phyloP scores from a whole-genome alignment of 1,140 invertebrate genomes.

The Phocides pigmalion region DNA sequence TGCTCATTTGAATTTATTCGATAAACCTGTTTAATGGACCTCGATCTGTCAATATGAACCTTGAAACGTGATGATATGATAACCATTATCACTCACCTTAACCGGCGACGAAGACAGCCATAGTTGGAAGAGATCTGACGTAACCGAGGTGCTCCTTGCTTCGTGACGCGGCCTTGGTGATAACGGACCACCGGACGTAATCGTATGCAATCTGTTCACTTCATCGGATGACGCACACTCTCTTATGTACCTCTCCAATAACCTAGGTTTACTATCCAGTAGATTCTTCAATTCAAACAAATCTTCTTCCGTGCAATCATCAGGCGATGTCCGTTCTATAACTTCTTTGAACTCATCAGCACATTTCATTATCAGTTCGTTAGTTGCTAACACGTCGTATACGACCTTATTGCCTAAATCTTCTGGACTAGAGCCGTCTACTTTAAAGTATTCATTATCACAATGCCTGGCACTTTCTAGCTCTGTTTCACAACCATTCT shows the following conservation, averaged over 20 bases:
- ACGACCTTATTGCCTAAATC: constrained; percentile 71
- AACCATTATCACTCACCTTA: constrained; percentile 83
- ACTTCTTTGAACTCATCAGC: constrained; percentile 67
- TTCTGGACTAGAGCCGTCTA: constrained; percentile 54
- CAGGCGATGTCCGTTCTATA: constrained; percentile 65
- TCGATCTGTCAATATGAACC: constrained; percentile 6
- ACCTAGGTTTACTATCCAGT: constrained; percentile 66
- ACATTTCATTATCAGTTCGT: constrained; percentile 66
- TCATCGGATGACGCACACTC: constrained; percentile 89
- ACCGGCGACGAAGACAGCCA: constrained; percentile 91
- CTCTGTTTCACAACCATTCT: constrained; percentile 75
- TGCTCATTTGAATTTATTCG: not conserved
- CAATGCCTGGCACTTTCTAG: constrained; percentile 55
- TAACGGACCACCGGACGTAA: constrained; percentile 79
- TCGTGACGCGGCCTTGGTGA: constrained; percentile 84
- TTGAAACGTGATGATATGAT: constrained; percentile 20
- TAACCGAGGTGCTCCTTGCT: constrained; percentile 88
- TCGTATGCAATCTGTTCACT: constrained; percentile 80
- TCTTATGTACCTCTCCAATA: constrained; percentile 88
- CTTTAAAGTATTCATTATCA: constrained; percentile 68
- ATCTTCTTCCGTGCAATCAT: constrained; percentile 69
- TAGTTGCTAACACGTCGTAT: constrained; percentile 64
- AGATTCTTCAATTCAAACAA: constrained; percentile 66
- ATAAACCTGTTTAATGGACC: not conserved
- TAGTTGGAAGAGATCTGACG: constrained; percentile 92